Conservation (phyloP, 2,113 vertebrate species). For the Xiphophorus maculatus region DNA sequence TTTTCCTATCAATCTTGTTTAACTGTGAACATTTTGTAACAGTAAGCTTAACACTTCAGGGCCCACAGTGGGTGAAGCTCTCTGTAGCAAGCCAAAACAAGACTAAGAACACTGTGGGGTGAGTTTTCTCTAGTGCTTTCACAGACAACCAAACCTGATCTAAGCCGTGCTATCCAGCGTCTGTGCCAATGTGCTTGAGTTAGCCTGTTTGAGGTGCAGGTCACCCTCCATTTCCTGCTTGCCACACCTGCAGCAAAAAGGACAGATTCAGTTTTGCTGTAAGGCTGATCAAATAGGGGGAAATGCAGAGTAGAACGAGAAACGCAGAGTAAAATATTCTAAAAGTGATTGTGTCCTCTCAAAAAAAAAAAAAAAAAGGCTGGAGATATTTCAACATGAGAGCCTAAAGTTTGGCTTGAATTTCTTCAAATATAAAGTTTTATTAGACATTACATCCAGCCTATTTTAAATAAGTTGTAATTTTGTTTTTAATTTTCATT, state of each 20-base stretch:
- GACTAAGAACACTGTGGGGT: conserved; percentile 85
- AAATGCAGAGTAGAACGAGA: not conserved
- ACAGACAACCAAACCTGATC: conserved; percentile 72
- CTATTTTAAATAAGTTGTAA: no score
- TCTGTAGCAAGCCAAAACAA: conserved; percentile 77
- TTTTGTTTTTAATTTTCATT: no score
- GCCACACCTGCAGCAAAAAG: conserved; percentile 79
- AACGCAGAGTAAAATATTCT: not conserved
- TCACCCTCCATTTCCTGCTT: conserved; percentile 89
- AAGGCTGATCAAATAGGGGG: not conserved
- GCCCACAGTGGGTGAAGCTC: conserved; percentile 69
- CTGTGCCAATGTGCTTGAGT: conserved; percentile 90
- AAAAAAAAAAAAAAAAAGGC: no score
- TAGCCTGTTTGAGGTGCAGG: conserved; percentile 86
- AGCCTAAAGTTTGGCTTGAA: not conserved
- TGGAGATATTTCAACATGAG: not conserved
- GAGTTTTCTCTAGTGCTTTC: conserved; percentile 93
- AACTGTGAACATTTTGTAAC: conserved; percentile 80
- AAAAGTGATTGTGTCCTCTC: not conserved
- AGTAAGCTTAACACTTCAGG: conserved; percentile 78
- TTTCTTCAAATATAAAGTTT: not conserved
- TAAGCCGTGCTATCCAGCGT: conserved; percentile 89
- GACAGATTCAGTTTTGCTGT: not conserved
- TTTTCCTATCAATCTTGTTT: conserved; percentile 76
- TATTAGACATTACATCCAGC: not conserved